A percentile compares a stretch with the other conserved stretches of the same genome.
phyloP scores from a whole-genome alignment of 2,113 vertebrate genomes.

The Lepus americanus region DNA sequence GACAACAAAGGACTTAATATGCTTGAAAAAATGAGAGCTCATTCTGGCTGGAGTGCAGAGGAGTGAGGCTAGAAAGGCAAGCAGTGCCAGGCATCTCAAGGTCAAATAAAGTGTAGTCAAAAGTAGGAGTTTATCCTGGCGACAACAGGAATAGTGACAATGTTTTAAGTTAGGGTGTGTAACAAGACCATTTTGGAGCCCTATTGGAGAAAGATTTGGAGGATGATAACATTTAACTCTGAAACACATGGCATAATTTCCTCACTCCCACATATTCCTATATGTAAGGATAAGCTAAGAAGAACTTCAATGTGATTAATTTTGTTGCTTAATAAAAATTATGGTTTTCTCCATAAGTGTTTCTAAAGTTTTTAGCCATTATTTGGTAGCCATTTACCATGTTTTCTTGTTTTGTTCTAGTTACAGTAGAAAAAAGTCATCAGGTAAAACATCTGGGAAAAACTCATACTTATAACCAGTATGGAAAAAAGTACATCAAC shows the following conservation, averaged over 20 bases:
- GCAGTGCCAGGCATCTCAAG: background rate
- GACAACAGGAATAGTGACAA: background rate
- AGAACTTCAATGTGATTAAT: background rate
- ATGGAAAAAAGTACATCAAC: background rate
- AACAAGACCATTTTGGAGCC: background rate
- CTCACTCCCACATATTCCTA: background rate
- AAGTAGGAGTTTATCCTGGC: background rate
- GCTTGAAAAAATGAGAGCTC: background rate
- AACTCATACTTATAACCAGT: background rate
- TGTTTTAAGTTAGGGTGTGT: background rate
- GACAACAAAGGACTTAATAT: background rate
- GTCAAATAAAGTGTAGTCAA: background rate
- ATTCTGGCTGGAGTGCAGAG: background rate
- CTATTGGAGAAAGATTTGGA: background rate
- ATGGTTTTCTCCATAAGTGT: background rate
- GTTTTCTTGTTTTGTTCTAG: background rate
- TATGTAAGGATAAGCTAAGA: background rate
- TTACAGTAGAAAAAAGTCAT: slow-evolving; percentile 19
- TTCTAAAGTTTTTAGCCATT: background rate
- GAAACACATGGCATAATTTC: background rate
- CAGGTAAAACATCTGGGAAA: background rate
- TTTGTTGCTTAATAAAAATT: background rate
- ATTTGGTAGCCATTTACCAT: background rate
- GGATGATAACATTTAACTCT: background rate
- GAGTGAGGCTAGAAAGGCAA: background rate